Percentiles rank a stretch among this genome's conserved stretches.
Evolutionary conservation across 2,797 vertebrate genomes (phyloP).

Genomic region (Tapirus indicus): DNA sequence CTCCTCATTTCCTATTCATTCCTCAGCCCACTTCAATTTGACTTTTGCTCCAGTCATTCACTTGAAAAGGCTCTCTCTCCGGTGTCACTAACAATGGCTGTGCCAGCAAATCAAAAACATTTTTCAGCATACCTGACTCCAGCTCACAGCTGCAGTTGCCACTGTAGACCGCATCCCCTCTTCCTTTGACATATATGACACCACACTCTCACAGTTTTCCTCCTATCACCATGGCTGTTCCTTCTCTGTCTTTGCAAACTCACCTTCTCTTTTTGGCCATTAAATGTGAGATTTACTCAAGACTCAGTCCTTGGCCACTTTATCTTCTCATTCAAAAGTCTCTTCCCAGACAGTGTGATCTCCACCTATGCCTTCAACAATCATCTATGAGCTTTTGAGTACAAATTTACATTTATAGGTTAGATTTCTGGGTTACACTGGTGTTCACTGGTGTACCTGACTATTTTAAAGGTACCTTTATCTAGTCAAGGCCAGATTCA

Average conservation of each 20-base stretch:
- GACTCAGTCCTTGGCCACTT: not conserved
- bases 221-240: not conserved
- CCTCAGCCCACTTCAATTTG: not conserved
- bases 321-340: not conserved
- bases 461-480: not conserved
- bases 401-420: not conserved
- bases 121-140: not conserved
- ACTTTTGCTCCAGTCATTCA: not conserved
- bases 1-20: constrained; percentile 7
- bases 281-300: not conserved
- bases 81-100: not conserved
- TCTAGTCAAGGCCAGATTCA: not conserved
- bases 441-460: not conserved
- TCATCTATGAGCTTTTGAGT: not conserved
- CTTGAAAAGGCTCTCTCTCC: not conserved
- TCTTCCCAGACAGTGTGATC: not conserved
- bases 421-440: not conserved
- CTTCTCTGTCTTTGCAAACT: not conserved
- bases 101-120: not conserved
- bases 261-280: not conserved
- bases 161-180: not conserved
- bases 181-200: not conserved
- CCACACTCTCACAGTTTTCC: not conserved
- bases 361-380: not conserved
- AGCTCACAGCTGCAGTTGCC: not conserved